Evolutionary conservation across 2,113 vertebrate species (phyloP), one percentile per base, ranked within the genome.

Genomic region (Leucoraja erinaceus): DNA sequence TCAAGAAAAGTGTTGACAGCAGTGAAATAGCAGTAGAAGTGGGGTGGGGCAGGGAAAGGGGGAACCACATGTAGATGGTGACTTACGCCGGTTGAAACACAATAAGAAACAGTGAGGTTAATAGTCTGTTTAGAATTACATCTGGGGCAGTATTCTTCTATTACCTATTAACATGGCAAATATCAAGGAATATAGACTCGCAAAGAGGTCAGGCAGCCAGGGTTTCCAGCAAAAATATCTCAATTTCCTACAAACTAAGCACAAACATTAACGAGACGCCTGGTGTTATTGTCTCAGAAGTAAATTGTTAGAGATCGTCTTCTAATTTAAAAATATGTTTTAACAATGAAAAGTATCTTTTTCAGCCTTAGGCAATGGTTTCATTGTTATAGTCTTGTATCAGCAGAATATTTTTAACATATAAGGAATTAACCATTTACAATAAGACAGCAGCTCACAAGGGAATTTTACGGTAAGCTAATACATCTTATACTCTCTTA

Each of bases 81-180:
- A 14, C n/a, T 72, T 11, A 16, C 20, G 22, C 20, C 18, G 12
- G 47, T 47, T 91, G 63, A 91, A 33, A 72, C 66, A 1, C 31
- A 70, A 70, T 20, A 38, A 91, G 54, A 28, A 63, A 63, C 28
- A 12, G 83, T 31, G 83, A 83, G 11, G 83, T 86, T 86, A 86
- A 63, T 59, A 83, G 54, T 86, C 83, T 86, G 83, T 63, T 86
- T n/a, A 61, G 4, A 86, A 86, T 59, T 59, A 63, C 56, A 86
- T 61, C 56, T 86, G 56, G 83, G 28, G 61, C 56, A 63, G 11
- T 25, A 31, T 16, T 63, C 63, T n/a, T 86, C 12, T 16, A 31
- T 59, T 12, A 14, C 79, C 56, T 47, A 86, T 86, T 86, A 56
- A 59, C 59, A 56, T 56, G 56, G 81, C 20, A n/a, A 28, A 54